Evolutionary conservation across 2,113 vertebrate genomes (phyloP).

Genomic region (Stomatorhinus ivindoensis): DNA sequence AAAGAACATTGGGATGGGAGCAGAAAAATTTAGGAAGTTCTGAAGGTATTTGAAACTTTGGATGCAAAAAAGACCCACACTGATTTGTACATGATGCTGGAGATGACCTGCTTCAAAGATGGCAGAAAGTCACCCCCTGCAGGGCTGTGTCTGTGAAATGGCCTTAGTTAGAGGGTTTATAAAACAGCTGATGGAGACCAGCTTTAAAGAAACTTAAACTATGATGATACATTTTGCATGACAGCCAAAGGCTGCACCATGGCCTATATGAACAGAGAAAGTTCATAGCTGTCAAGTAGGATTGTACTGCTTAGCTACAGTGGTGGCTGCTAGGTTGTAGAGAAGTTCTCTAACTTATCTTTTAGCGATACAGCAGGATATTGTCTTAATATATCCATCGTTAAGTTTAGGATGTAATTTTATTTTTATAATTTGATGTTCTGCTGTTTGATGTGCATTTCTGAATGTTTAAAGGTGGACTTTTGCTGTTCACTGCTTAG

Average conservation of each 20-base stretch:
- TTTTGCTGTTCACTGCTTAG: background rate
- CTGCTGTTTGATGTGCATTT: background rate
- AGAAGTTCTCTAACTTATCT: background rate
- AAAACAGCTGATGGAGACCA: background rate
- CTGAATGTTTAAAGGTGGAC: background rate
- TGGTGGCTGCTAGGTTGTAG: background rate
- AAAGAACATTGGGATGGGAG: background rate
- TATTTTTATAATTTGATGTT: background rate
- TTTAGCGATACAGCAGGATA: background rate
- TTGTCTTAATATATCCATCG: background rate
- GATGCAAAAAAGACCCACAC: background rate
- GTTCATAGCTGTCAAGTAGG: background rate
- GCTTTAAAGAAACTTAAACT: background rate
- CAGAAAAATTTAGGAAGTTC: background rate
- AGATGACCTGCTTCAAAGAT: background rate
- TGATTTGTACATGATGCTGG: background rate
- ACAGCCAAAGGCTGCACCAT: background rate
- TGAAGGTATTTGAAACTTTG: background rate
- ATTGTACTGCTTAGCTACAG: background rate
- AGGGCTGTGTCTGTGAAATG: background rate
- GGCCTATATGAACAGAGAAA: background rate
- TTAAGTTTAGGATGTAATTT: background rate
- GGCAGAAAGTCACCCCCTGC: background rate
- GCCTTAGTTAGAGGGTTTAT: background rate
- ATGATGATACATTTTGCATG: background rate